Base-by-base conservation (phyloP, 2,888 invertebrate genomes). In the Dolichopus griseipennis region DNA sequence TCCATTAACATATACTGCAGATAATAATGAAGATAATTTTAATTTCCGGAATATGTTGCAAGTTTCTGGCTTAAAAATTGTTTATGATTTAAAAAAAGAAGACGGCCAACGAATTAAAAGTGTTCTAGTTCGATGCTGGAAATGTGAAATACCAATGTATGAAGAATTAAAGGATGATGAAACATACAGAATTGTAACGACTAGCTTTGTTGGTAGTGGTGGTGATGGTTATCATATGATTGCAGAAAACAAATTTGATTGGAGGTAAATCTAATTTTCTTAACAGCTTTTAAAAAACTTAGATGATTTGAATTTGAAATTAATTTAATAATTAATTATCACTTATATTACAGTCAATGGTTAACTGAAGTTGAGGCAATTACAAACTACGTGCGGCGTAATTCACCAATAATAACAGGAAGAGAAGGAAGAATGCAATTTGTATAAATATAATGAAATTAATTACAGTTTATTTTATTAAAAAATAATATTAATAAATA, bases 161-260 rank as follows among this genome's bases (percentile, higher is more conserved):
- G 79, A 83, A 72, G 84, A 86, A 0, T 79, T 92, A 18, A 82
- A 86, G 62, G 73, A 76, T 0, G 78, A 83, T 61, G 80, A 84
- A 72, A 82, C 81, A 22, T 93, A 93, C 80, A 83, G 85, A 10
- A 79, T 93, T 0, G 81, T 87, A 20, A 76, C 87, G 1, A 83
- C 86, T 64, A 83, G 83, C 72, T 91, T 87, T 75, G 78, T 91
- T 68, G 84, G 84, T 1, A 83, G 82, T 61, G 92, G 91, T 15
- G 92, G 92, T 65, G 90, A 91, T 75, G 89, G 89, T 0, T 90
- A 84, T 75, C 74, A 81, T 69, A 84, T 85, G 73, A 76, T 83
- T 74, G 72, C 72, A 20, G 73, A 78, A 1, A 75, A 79, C 37
- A 75, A 75, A 65, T 77, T 78, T 1, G 80, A 83, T 71, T 27